Base-by-base conservation (phyloP, 2,797 vertebrate genomes). In the Onychomys leucogaster region DNA sequence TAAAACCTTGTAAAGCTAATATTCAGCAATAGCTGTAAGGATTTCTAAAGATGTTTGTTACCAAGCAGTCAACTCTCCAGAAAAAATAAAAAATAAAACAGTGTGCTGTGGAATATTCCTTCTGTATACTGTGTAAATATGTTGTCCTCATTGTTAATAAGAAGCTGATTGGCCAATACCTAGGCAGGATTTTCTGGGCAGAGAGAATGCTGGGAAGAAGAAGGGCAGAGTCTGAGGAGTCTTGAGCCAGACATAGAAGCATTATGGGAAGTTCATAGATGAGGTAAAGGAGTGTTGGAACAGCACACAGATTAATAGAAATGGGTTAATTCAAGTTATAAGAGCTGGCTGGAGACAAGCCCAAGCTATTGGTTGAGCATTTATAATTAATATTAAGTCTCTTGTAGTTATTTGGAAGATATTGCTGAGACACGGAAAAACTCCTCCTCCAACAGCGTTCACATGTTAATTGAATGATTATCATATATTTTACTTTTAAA, bases 391-490 rank as follows among this genome's bases (percentile, higher is more conserved):
- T 75, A 41, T 75, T 75, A 75, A 41, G 10, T 75, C 21, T 13
- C 37, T 41, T 73, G 21, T 25, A 10, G 37, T 43, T 75, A 41
- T 75, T 75, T 75, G 10, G 37, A 23, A 75, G 23, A 21, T 13
- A 75, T 21, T 41, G 10, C 37, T 75, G n/a, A 10, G 37, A 41
- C 10, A 23, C 23, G 43, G 67, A n/a, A 75, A 65, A 41, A 25
- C 11, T 75, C 37, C 4, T 41, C 7, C 37, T 75, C 41, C 11
- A 71, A 19, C 67, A 75, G 10, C 34, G 12, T 73, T 88, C 86
- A 76, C 11, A 81, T 82, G 46, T 81, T 80, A 90, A 94, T 29
- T 75, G 17, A 90, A 61, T 67, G 90, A 7, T 75, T 90, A 83
- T 69, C 19, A 87, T 19, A 63, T 67, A 34, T 80, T 69, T 86